phyloP scores from a whole-genome alignment of 1,140 invertebrate species.

The Diabrotica virgifera region DNA sequence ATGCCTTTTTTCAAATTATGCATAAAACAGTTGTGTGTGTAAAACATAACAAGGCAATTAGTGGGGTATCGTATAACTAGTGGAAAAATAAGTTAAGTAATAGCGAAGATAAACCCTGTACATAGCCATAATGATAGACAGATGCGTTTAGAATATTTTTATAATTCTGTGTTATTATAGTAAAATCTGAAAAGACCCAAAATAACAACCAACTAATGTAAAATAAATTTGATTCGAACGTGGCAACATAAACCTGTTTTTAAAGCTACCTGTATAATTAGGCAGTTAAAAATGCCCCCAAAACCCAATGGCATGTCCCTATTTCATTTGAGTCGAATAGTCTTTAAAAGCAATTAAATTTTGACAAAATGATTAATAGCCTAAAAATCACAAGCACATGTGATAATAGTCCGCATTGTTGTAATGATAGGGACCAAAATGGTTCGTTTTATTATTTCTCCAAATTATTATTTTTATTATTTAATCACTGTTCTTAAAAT shows the following conservation, averaged over 20 bases:
- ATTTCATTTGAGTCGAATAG: conserved; percentile 29
- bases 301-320: conserved; percentile 23
- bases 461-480: conserved; percentile 20
- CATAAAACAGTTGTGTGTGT: too few relatives aligned
- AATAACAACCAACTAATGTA: conserved; percentile 21
- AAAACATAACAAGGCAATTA: too few relatives aligned
- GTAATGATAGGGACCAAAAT: conserved; percentile 32
- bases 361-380: conserved; percentile 37
- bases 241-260: conserved; percentile 21
- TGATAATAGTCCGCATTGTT: conserved; percentile 30
- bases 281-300: conserved; percentile 25
- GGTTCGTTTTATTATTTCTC: conserved; percentile 21
- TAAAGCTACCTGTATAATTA: conserved; percentile 30
- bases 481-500: conserved; percentile 19
- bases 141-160: conserved; percentile 19
- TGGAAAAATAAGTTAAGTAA: too few relatives aligned
- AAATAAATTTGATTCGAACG: conserved; percentile 25
- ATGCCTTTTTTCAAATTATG: too few relatives aligned
- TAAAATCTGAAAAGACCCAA: conserved; percentile 11
- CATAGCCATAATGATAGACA: conserved; percentile 17
- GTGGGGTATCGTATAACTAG: too few relatives aligned
- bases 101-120: not conserved
- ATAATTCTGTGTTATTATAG: conserved; percentile 22
- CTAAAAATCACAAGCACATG: conserved; percentile 31
- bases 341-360: conserved; percentile 35